These are phyloP conservation scores for Nematostella vectensis DNA, from an alignment of 92 coral and sea anemone genomes.

Conservation along the genomic window DNA sequence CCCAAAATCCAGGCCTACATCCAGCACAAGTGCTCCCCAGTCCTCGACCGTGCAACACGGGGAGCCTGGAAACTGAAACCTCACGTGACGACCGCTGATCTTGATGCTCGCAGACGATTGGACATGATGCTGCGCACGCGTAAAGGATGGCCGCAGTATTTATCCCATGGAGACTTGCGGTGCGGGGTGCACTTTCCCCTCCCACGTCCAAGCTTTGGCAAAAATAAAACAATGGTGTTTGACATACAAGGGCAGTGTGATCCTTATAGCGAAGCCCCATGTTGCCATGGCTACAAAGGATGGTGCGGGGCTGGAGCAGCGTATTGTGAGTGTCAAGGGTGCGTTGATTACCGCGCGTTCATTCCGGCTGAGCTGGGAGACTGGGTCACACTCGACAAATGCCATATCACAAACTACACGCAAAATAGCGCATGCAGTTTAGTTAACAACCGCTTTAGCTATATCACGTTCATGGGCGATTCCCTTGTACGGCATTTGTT, in stretches of 20 bases:
- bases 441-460: slow-evolving; percentile 28
- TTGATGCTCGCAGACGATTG: slow-evolving; percentile 35
- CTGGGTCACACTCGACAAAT: slow-evolving; percentile 47
- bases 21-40: slow-evolving; percentile 39
- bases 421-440: slow-evolving; percentile 57
- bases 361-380: slow-evolving; percentile 78
- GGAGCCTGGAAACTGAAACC: slow-evolving; percentile 53
- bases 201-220: slow-evolving; percentile 46
- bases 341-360: slow-evolving; percentile 50
- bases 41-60: slow-evolving; percentile 39
- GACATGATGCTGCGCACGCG: slow-evolving; percentile 56
- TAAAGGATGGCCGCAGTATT: slow-evolving; percentile 75
- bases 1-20: slow-evolving; percentile 26
- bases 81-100: slow-evolving; percentile 33
- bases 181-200: slow-evolving; percentile 69
- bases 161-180: slow-evolving; percentile 66
- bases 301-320: slow-evolving; percentile 63
- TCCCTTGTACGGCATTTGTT: slow-evolving; percentile 76
- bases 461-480: slow-evolving; percentile 68
- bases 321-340: slow-evolving; percentile 52
- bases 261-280: slow-evolving; percentile 43
- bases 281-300: slow-evolving; percentile 66
- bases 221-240: slow-evolving; percentile 31
- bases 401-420: slow-evolving; percentile 56
- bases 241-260: slow-evolving; percentile 76